Conservation (phyloP, 2,113 vertebrate genomes). For the Cheilinus undulatus region DNA sequence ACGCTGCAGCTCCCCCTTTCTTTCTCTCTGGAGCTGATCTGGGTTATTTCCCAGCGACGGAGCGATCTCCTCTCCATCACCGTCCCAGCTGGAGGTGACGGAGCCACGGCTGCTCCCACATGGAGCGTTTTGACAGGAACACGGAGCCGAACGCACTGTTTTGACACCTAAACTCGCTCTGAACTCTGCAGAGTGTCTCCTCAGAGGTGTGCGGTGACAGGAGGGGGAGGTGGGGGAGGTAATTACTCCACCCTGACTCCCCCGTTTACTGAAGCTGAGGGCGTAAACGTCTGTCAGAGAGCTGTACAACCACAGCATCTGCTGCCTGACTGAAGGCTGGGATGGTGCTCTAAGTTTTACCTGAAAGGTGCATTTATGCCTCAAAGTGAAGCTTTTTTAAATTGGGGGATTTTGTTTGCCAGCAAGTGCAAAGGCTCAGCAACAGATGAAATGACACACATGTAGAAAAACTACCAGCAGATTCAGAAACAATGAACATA, state of each 20-base stretch:
- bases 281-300: slow-evolving; percentile 5
- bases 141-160: neutral
- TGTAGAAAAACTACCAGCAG: no score
- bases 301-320: neutral
- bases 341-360: neutral
- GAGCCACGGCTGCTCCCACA: neutral
- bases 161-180: slow-evolving; percentile 30
- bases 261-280: neutral
- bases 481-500: no score
- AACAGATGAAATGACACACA: no score
- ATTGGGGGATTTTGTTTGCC: no score
- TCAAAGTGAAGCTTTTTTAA: no score
- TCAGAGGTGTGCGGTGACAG: neutral
- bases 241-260: slow-evolving; percentile 10
- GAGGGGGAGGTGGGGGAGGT: slow-evolving; percentile 6
- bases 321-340: neutral
- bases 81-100: slow-evolving; percentile 4
- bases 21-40: neutral
- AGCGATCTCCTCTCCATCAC: neutral
- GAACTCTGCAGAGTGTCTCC: slow-evolving; percentile 23
- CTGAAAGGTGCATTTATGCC: neutral
- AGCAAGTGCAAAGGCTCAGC: no score
- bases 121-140: slow-evolving; percentile 13
- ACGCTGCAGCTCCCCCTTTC: neutral
- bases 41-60: slow-evolving; percentile 2